phyloP scores from a whole-genome alignment of 2,113 vertebrate genomes.

The Ancistrus triradiatus region DNA sequence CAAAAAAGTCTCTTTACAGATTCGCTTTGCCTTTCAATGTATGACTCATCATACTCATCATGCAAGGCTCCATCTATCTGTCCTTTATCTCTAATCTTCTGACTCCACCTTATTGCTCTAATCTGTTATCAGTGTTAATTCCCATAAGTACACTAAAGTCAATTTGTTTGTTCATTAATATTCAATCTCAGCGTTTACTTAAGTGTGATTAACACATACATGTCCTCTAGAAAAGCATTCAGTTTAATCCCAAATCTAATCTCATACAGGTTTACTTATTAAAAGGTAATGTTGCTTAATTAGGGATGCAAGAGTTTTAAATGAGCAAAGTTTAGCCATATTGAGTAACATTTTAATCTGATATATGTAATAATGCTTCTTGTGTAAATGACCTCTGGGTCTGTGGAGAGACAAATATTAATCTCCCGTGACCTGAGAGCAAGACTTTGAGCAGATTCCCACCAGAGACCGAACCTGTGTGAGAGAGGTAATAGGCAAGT shows the following conservation, averaged over 20 bases:
- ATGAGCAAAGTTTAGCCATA: not conserved
- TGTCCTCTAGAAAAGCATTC: not conserved
- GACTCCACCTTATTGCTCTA: slow-evolving; percentile 19
- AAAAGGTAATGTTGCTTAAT: not conserved
- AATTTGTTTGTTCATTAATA: slow-evolving; percentile 19
- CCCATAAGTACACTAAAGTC: slow-evolving; percentile 3
- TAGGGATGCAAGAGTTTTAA: not conserved
- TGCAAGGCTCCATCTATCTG: not conserved
- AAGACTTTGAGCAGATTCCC: not conserved
- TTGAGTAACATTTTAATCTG: not conserved
- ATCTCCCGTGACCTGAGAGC: not conserved
- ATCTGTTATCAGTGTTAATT: slow-evolving; percentile 35
- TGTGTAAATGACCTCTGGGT: too few relatives aligned
- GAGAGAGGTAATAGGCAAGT: not conserved
- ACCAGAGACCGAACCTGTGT: not conserved
- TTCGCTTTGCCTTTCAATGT: not conserved
- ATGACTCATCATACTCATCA: not conserved
- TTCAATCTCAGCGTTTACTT: slow-evolving; percentile 7
- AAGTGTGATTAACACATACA: slow-evolving; percentile 5
- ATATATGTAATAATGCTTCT: too few relatives aligned
- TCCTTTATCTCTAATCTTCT: not conserved
- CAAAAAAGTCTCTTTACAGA: not conserved
- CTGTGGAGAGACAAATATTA: slow-evolving; percentile 5
- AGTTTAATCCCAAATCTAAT: not conserved
- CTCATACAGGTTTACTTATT: not conserved